A percentile compares a stretch with the other conserved stretches of the same genome.
Conservation (phyloP, 2,888 invertebrate species). For the Morinoia aosen region DNA sequence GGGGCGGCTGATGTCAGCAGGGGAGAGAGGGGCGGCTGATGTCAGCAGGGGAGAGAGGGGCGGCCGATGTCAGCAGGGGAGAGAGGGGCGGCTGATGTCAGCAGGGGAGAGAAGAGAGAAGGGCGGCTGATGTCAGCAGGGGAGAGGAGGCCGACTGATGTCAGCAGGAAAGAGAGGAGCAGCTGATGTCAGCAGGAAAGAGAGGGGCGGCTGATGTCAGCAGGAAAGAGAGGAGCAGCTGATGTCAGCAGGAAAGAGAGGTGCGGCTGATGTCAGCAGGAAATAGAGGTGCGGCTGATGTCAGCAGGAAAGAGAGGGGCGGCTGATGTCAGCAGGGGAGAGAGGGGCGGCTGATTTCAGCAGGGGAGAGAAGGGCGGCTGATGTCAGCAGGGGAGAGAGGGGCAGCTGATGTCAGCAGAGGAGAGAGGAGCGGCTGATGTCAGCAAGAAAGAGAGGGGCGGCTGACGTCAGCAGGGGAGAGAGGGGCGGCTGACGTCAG, state of each 20-base stretch:
- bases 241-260: not conserved
- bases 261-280: not conserved
- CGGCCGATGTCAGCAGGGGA: no score
- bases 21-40: not conserved
- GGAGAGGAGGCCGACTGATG: not conserved
- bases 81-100: no score
- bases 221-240: no score
- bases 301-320: constrained; percentile 72
- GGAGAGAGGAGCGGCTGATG: no score
- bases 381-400: no score
- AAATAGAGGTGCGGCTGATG: no score
- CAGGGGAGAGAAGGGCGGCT: not conserved
- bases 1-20: not conserved
- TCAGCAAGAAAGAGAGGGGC: not conserved
- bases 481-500: no score
- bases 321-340: constrained; percentile 35
- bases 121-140: not conserved
- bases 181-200: no score
- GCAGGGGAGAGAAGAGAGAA: no score
- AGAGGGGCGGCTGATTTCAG: not conserved
- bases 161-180: not conserved
- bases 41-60: not conserved
- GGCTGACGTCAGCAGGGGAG: not conserved
- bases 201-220: no score
- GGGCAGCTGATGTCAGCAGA: no score